Evolutionary conservation across 2,113 vertebrate genomes (phyloP), one percentile per base, ranked within the genome.

Genomic region (Plecturocebus donacophilus): DNA sequence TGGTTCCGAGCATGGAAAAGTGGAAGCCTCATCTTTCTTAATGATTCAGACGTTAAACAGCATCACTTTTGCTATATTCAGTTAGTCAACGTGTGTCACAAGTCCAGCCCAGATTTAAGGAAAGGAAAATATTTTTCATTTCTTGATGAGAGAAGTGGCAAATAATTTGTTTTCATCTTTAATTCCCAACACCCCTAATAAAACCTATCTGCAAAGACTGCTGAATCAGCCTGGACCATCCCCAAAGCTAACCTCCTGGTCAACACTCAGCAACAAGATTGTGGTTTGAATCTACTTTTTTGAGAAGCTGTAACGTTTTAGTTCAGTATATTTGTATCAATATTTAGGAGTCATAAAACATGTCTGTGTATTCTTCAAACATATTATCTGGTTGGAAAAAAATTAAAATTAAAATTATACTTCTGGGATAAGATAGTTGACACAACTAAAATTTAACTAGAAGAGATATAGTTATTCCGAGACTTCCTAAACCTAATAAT

Each of bases 401-500:
- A 81, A 80, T 81, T 92, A 87, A 94, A 88, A 49, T 73, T 16
- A 75, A 4, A 75, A 86, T 70, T 80, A 70, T 0, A 49, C 3
- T 30, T 85, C 75, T 91, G 77, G 77, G 19, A 38, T 14, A 68
- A 61, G 3, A 17, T 73, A 86, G 1, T 4, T 45, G 52, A 73
- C 35, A 56, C 1, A 52, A 13, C 45, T 92, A 58, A 82, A 83
- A 56, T 80, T 93, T 75, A 91, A 93, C 83, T 70, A 95, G n/a
- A 64, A 79, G 58, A 82, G 19, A 70, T 38, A 45, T 1, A 52
- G 16, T 47, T 90, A 95, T 66, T 88, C 9, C 93, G 32, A 58
- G 5, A 82, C 25, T 90, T 32, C 2, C 35, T 87, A 64, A 94
- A 90, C 79, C 16, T 64, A 25, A 8, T 35, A 58, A 42, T 91